These are phyloP conservation scores for Poecilia wingei DNA, from an alignment of 2,797 vertebrate species.

Conservation along the genomic window DNA sequence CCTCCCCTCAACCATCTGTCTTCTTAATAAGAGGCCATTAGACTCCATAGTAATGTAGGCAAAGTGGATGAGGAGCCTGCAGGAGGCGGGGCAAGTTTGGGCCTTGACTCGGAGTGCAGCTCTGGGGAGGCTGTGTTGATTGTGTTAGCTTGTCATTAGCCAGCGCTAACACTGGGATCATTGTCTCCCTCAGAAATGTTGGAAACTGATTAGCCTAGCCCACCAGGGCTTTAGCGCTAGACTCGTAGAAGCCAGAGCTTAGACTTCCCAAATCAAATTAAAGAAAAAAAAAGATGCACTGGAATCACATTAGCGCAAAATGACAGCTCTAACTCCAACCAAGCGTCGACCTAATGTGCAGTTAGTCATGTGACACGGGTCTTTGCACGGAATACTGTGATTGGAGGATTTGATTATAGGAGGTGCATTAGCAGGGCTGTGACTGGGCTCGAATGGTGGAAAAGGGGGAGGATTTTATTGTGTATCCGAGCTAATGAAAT, in stretches of 20 bases:
- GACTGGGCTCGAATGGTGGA: conserved; percentile 71
- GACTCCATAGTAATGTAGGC: conserved; percentile 80
- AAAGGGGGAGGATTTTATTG: conserved; percentile 23
- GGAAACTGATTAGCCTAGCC: conserved; percentile 84
- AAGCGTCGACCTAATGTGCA: conserved; percentile 53
- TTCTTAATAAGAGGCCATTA: conserved; percentile 82
- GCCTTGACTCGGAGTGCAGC: conserved; percentile 68
- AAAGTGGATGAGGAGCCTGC: conserved; percentile 79
- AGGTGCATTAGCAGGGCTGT: conserved; percentile 76
- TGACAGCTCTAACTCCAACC: conserved; percentile 73
- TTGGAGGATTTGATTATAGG: conserved; percentile 82
- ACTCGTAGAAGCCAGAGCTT: conserved; percentile 72
- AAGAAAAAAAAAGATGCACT: conserved; percentile 61
- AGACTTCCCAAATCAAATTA: conserved; percentile 82
- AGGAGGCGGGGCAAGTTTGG: conserved; percentile 70
- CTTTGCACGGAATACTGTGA: conserved; percentile 65
- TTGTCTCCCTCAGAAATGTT: conserved; percentile 85
- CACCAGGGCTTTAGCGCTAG: conserved; percentile 72
- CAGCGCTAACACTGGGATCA: conserved; percentile 85
- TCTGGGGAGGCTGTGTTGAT: conserved; percentile 78
- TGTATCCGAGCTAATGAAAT: conserved; percentile 74
- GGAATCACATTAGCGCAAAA: conserved; percentile 82
- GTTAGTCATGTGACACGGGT: conserved; percentile 77
- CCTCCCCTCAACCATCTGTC: conserved; percentile 72
- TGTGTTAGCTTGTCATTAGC: conserved; percentile 86